Evolutionary conservation across 2,113 vertebrate genomes (phyloP), one percentile per base, ranked within the genome.

Genomic region (Prunella himalayana): DNA sequence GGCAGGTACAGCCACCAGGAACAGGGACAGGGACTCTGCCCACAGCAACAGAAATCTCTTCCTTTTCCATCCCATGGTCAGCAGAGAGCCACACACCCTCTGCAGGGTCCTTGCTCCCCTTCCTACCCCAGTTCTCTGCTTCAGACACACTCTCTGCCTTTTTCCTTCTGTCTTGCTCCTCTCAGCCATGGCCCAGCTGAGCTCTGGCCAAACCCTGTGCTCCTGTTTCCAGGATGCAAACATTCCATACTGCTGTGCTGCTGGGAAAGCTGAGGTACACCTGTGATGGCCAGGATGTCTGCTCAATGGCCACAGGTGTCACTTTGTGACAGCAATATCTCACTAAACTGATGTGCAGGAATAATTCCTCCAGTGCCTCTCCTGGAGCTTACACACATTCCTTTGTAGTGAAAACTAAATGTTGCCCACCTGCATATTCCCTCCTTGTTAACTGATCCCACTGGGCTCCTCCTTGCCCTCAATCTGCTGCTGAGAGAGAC

Each of bases 291-390:
- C 59, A n/a, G 35, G 19, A 7, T 49, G n/a, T 30, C 21, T 35
- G 7, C 50, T 19, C 0, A 0, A 13, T 49, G 56, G n/a, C 37
- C 23, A 22, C 1, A 25, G 69, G 5, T 44, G 42, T 13, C 31
- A 31, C 51, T 89, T 81, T 65, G 28, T 44, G 65, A 30, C 76
- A 82, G 41, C 7, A 72, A 19, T 25, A 22, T 18, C 39, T 69
- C 49, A 49, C 19, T 57, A 60, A 47, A 56, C 30, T 92, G 27
- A 49, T 18, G 16, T 73, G 45, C 31, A 56, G 68, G 33, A 73
- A 42, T 22, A 77, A 10, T 22, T n/a, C 9, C 51, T 81, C 42
- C 50, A n/a, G 53, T 24, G 30, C 11, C 42, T 76, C 41, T 88
- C 63, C 88, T 77, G 71, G 31, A 83, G 57, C 14, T 56, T n/a